Base-by-base conservation (phyloP, 2,797 vertebrate genomes). In the Acanthurus leucopareius region DNA sequence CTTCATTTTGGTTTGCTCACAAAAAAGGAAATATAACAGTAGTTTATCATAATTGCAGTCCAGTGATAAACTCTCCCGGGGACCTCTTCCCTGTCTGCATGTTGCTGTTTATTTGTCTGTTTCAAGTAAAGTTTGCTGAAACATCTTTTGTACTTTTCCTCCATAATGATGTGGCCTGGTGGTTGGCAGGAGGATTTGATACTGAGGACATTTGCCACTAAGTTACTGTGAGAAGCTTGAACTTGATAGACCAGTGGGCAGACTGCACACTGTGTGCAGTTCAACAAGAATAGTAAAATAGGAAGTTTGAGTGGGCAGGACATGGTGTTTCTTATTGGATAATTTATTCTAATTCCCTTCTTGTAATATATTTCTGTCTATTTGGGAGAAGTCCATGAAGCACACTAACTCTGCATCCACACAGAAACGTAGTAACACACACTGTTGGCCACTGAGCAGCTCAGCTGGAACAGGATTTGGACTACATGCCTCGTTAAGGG, bases 391-490 rank as follows among this genome's bases (percentile, higher is more conserved):
- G 25, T 58, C 47, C 25, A 2, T 10, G 19, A 2, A 35, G 49
- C 16, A 13, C 47, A 58, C n/a, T 5, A 45, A 44, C 53, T 60
- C 7, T 52, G 42, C 65, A 62, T 42, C 47, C 59, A 63, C 66
- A 85, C 48, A 71, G 47, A 74, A 59, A 53, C 51, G 22, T 6
- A 49, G 7, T 51, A 8, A 63, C 0, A 53, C 67, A 59, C 72
- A 58, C 70, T 44, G 38, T 5, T 77, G 71, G 52, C 52, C 48
- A 59, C 58, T 20, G 71, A 79, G 78, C 52, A 71, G 74, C 65
- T 87, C 83, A 54, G 67, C 73, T 82, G 75, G 49, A 83, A 75
- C 83, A 58, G 35, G 40, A 28, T 38, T 35, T 17, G 61, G 72
- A 28, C 66, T 74, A 10, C 69, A 28, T 1, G 60, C 77, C 59